Base-by-base conservation (phyloP, 2,888 invertebrate species). In the Merodon equestris region DNA sequence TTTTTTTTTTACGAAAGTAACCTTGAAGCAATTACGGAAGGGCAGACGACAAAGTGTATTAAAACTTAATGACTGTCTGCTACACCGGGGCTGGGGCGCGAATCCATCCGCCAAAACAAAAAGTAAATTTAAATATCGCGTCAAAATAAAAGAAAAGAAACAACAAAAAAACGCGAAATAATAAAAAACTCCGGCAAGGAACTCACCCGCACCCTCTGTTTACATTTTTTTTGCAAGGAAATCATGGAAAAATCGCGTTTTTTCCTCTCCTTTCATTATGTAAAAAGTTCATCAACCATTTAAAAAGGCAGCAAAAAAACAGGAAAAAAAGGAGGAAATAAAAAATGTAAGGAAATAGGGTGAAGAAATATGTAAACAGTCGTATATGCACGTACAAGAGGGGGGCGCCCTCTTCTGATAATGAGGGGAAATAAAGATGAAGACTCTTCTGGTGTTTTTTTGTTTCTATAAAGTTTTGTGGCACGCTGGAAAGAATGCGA, bases 231-330 rank as follows among this genome's bases (percentile, higher is more conserved):
- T 61, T 19, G 18, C 77, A 19, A 61, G 68, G 60, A 79, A 79
- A 79, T 60, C 73, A 42, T 64, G 60, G 27, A 27, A 74, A 79
- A 73, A 79, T 54, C 63, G 63, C 74, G 58, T 73, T 68, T 68
- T 61, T 64, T 61, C 27, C 27, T n/a, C n/a, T n/a, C n/a, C n/a
- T n/a, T 73, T 74, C 74, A 74, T 79, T 79, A 79, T 79, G 70
- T 79, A 79, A 74, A 77, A 79, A 79, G 79, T 79, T 79, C 79
- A 79, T 79, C 79, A 79, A 79, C 79, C 79, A 64, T 79, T 74
- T 79, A 73, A 73, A 36, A 60, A 64, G 53, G 40, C 47, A 47
- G 34, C 40, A 51, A 38, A 53, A 47, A 48, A 47, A 40, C 40
- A 51, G 19, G 47, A 45, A 17, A 34, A 45, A 47, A 53, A 70